These are phyloP conservation scores for Masticophis lateralis DNA, from an alignment of 2,797 vertebrate genomes.

Conservation along the genomic window DNA sequence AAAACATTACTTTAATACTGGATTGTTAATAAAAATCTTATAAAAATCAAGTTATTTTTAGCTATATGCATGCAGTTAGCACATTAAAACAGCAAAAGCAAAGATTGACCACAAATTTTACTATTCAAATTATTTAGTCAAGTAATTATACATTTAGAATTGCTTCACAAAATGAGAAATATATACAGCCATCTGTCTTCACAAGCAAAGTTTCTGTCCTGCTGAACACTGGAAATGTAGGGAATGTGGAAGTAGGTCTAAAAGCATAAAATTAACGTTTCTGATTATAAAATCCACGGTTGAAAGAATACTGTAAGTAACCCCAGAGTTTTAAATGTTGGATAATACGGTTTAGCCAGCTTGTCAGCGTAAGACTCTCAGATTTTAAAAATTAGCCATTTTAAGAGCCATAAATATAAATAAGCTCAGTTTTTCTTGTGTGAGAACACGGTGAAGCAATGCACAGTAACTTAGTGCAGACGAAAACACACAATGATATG, in stretches of 20 bases:
- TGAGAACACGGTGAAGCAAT: conserved; percentile 62
- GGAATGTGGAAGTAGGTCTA: conserved; percentile 74
- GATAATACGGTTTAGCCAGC: conserved; percentile 59
- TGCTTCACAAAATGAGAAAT: conserved; percentile 50
- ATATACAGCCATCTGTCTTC: conserved; percentile 69
- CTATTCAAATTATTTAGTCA: conserved; percentile 56
- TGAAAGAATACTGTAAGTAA: conserved; percentile 64
- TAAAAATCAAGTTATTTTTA: conserved; percentile 38
- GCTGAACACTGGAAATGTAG: conserved; percentile 69
- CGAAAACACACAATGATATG: conserved; percentile 45
- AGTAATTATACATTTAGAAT: conserved; percentile 67
- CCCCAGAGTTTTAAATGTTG: conserved; percentile 64
- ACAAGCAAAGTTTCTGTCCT: conserved; percentile 68
- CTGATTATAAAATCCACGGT: conserved; percentile 71
- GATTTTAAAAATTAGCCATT: conserved; percentile 58
- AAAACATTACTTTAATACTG: conserved; percentile 35
- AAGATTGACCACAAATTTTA: conserved; percentile 23
- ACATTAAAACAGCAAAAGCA: conserved; percentile 33
- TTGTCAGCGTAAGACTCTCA: conserved; percentile 40
- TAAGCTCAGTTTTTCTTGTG: conserved; percentile 57
- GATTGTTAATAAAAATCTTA: conserved; percentile 21
- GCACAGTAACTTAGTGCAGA: conserved; percentile 63
- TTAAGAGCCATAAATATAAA: conserved; percentile 73
- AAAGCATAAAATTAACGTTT: conserved; percentile 65
- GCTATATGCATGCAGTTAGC: conserved; percentile 36